Evolutionary conservation across 2,113 vertebrate species (phyloP), one percentile per base, ranked within the genome.

Genomic region (Irena cyanogastra): DNA sequence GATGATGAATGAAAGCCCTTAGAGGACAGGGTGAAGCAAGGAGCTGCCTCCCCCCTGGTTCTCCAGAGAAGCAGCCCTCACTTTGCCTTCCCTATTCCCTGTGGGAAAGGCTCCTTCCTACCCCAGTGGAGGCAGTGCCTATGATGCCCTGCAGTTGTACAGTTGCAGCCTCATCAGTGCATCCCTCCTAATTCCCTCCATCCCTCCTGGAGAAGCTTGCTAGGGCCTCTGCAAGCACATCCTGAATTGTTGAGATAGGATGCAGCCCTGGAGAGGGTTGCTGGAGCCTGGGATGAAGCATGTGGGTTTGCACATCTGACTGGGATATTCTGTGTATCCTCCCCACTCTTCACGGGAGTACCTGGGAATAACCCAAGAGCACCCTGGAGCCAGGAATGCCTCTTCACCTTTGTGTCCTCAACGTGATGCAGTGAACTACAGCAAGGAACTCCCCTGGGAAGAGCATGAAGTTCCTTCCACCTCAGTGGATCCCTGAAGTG

Each of bases 311-410:
- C 42, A 33, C 27, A 70, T 45, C 60, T 3, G 0, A 4, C 39
- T 20, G 72, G 63, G 57, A 27, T 75, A 54, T 6, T 57, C n/a
- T 8, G 0, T 31, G 3, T 20, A 13, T 61, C 27, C n/a, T n/a
- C 24, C 31, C 5, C 0, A 2, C 24, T 82, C 44, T 60, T 87
- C 45, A 13, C 0, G 0, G 57, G 20, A 61, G 31, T 31, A 33
- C 52, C 42, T 61, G 57, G 57, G 59, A 84, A 41, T 49, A 53
- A 64, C 26, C 28, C 3, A 2, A 28, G 53, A 39, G 52, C 49
- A 59, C 22, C 1, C 0, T 28, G 79, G 2, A 31, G 28, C 49
- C 44, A 35, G 31, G 78, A 84, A 72, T 26, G 4, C 44, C 33
- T 81, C 61, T 52, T 11, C 49, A 30, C 42, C 35, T 21, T 26